Base-by-base conservation (phyloP, 2,888 invertebrate genomes). In the Melieria omissa region DNA sequence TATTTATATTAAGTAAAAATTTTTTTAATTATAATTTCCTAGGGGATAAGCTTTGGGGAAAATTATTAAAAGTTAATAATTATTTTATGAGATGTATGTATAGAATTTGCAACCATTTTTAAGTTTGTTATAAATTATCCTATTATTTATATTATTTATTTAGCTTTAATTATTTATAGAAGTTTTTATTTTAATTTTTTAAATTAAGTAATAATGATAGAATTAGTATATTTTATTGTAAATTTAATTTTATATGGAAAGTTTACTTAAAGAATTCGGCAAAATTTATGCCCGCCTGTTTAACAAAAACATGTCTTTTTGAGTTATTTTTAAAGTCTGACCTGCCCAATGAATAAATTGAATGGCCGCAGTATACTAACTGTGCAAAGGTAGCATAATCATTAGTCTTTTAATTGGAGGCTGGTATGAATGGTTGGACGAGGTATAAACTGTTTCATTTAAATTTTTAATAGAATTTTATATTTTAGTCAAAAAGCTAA, bases 371-470 rank as follows among this genome's bases (percentile, higher is more conserved):
- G 29, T 29, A 29, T 29, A 29, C 29, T 29, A 29, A 29, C 91
- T 90, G 92, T 92, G 90, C 92, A 89, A 92, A 92, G 91, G 92
- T 92, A 93, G 91, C 92, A 92, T 91, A 92, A 92, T 91, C 88
- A 91, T 88, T 93, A 90, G 92, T 91, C 90, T 92, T 89, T 92
- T 93, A 92, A 93, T 92, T 93, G 88, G 86, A 89, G 90, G 89
- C 92, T 93, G 86, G 92, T 88, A 93, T 93, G 29, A 29, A 29
- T 29, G 29, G 29, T 29, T 29, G 29, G 29, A 29, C 29, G 29
- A 29, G 29, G 29, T 89, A 90, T 89, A 86, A 83, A 83, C 89
- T 91, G 89, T 91, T 91, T 87, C 78, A 88, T 88, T 80, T 87
- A 88, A 86, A 85, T 79, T 86, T 83, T 85, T 80, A 76, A 77